Evolutionary conservation across 92 coral and sea anemone species (phyloP).

Genomic region (Pocillopora meandrina): DNA sequence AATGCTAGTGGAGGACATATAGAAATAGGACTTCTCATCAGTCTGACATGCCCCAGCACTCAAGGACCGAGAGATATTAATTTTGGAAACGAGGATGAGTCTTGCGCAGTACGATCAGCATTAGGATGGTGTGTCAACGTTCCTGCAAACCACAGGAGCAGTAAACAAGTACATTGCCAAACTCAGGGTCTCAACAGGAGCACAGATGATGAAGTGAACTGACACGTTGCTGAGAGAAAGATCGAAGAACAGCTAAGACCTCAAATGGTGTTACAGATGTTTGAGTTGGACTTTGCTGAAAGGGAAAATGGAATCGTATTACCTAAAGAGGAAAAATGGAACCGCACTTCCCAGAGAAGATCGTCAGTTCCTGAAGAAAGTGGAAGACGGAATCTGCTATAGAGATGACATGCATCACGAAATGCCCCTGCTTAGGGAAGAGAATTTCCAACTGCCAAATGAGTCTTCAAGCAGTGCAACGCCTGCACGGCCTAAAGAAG

Average conservation of each 20-base stretch:
- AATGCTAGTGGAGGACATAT: too few species aligned
- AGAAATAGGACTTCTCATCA: too few species aligned
- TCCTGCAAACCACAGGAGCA: conserved; percentile 21
- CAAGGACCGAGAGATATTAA: too few species aligned
- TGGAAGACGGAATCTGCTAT: conserved; percentile 52
- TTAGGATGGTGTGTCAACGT: conserved; percentile 62
- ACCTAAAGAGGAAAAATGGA: too few species aligned
- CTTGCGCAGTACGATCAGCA: conserved; percentile 29
- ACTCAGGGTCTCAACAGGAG: neutral
- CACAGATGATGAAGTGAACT: conserved; percentile 20
- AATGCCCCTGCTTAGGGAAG: too few species aligned
- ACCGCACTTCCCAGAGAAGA: conserved; percentile 48
- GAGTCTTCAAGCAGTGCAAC: too few species aligned
- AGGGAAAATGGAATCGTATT: conserved; percentile 31
- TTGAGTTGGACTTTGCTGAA: conserved; percentile 60
- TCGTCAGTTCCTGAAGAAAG: conserved; percentile 49
- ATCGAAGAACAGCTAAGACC: conserved; percentile 32
- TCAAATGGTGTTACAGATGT: conserved; percentile 46
- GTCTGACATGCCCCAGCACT: too few species aligned
- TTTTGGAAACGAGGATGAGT: too few species aligned
- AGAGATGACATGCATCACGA: neutral
- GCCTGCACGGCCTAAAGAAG: neutral
- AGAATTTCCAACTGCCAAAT: too few species aligned
- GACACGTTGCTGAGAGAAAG: conserved; percentile 42
- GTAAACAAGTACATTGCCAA: too few species aligned